Evolutionary conservation across 1,140 invertebrate species (phyloP).

Genomic region (Helicoverpa zea): DNA sequence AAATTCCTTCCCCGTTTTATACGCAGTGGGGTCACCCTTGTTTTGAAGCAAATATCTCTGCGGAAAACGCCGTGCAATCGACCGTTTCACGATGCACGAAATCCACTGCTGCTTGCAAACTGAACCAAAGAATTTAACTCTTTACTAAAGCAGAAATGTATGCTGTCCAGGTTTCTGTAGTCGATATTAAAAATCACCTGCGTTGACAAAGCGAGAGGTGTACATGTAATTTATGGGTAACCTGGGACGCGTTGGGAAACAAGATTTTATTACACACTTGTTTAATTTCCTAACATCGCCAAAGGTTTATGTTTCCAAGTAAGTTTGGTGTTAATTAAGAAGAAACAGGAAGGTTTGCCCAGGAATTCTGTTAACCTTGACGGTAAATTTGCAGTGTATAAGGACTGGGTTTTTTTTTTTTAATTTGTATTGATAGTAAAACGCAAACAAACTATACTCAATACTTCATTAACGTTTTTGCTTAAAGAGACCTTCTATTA

Average conservation of each 20-base stretch:
- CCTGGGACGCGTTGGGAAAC: slow-evolving; percentile 56
- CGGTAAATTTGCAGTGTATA: not conserved
- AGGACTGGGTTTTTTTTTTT: not conserved
- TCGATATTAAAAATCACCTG: slow-evolving; percentile 11
- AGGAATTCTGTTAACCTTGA: slow-evolving; percentile 15
- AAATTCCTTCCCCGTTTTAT: slow-evolving; percentile 70
- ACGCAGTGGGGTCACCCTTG: slow-evolving; percentile 57
- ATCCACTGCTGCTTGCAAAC: slow-evolving; percentile 48
- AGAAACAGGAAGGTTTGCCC: not conserved
- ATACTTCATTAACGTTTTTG: no score
- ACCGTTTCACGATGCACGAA: not conserved
- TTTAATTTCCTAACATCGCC: slow-evolving; percentile 56
- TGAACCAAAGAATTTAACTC: not conserved
- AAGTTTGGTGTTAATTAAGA: slow-evolving; percentile 28
- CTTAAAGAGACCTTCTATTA: no score
- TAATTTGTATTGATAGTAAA: no score
- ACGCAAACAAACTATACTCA: no score
- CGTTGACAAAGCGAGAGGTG: slow-evolving; percentile 44
- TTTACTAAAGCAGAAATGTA: not conserved
- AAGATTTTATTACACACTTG: slow-evolving; percentile 66
- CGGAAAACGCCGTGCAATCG: slow-evolving; percentile 5
- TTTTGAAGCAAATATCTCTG: slow-evolving; percentile 37
- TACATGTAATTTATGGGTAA: slow-evolving; percentile 61
- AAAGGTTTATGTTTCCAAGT: slow-evolving; percentile 46
- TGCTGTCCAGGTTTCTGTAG: not conserved